Base-by-base conservation (phyloP, 2,113 vertebrate species). In the Ahaetulla prasina region DNA sequence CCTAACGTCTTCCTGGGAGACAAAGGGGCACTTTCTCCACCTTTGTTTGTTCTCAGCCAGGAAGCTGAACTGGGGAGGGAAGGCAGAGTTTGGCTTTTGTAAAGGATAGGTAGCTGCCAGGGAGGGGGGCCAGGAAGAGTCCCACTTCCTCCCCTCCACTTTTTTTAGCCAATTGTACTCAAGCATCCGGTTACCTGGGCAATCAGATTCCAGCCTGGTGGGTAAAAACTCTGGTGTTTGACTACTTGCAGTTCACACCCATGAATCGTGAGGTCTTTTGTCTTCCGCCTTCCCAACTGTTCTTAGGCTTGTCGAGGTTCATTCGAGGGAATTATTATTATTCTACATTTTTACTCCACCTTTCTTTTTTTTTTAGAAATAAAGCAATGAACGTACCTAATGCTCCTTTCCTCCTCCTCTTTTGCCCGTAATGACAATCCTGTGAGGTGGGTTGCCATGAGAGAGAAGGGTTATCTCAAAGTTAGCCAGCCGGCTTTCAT, bases 1-100 rank as follows among this genome's bases (percentile, higher is more conserved):
- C 89, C 93, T 53, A 49, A 57, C 27, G 30, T 63, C 89, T 87
- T 90, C 20, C 39, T 87, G 89, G 35, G 47, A 85, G 68, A 92
- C 91, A 89, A 92, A 89, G 39, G 68, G 49, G 47, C 22, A 8
- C 2, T 12, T 18, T 87, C 49, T 55, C 43, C 50, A 35, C 87
- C 91, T 25, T 74, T 6, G 30, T 39, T 57, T 49, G 74, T 18
- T 84, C 50, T 53, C 43, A 84, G 18, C 20, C 27, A 3, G 27
- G 63, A 27, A 43, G 39, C 25, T 47, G 43, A 43, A 39, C 55
- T 85, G 45, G 18, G 23, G 80, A 53, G 80, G 12, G 68, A 11
- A 8, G 89, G 47, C 57, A 27, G 35, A 16, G 35, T 9, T 39
- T 30, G 35, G 50, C 49, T 50, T n/a, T 35, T 16, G 9, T 43